A percentile compares a stretch with the other conserved stretches of the same genome.
These are phyloP conservation scores for Crotalus viridis DNA, from an alignment of 2,113 vertebrate genomes.

Conservation along the genomic window DNA sequence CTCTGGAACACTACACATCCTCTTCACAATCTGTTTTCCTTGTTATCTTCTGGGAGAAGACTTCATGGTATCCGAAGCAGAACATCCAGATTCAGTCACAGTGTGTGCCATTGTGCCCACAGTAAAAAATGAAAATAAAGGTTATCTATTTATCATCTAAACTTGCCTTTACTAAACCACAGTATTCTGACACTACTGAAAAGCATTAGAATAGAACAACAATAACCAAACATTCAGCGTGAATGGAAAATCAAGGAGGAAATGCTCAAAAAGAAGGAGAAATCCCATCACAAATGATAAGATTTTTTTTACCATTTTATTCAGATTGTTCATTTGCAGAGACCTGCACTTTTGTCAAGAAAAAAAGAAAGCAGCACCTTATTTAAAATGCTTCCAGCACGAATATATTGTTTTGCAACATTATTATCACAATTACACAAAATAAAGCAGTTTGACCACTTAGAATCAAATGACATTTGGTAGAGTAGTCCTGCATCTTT, in stretches of 20 bases:
- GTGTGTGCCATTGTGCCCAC: too few relatives aligned
- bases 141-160: too few relatives aligned
- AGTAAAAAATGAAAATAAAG: too few relatives aligned
- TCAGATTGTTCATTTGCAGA: background rate
- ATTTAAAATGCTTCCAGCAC: background rate
- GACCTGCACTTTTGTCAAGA: background rate
- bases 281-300: background rate
- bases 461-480: background rate
- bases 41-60: too few relatives aligned
- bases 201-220: background rate
- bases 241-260: background rate
- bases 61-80: too few relatives aligned
- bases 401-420: background rate
- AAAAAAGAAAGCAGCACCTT: background rate
- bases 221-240: background rate
- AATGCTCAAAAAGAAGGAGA: background rate
- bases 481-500: background rate
- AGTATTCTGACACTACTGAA: background rate
- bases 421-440: background rate
- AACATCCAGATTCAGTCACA: too few relatives aligned
- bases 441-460: background rate
- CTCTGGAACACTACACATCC: too few relatives aligned
- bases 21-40: too few relatives aligned
- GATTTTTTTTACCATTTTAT: too few relatives aligned
- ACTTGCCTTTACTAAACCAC: background rate